Evolutionary conservation across 2,888 invertebrate species (phyloP).

Genomic region (Lasioglossum figueresi): DNA sequence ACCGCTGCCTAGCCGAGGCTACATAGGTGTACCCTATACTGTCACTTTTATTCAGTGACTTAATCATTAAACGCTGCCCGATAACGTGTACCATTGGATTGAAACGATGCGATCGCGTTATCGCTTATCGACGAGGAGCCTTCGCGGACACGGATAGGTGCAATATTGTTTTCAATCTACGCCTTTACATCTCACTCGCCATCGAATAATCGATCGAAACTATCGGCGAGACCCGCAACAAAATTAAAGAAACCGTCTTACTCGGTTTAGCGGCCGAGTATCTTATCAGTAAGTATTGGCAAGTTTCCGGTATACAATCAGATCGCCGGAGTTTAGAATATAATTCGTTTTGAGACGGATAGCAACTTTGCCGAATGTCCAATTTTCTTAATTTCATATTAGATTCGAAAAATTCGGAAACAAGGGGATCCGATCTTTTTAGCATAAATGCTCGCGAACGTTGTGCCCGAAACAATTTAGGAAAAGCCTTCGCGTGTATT

Average conservation of each 20-base stretch:
- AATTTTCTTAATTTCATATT: neutral
- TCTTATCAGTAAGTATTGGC: neutral
- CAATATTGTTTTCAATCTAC: conserved; percentile 49
- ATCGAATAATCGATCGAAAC: conserved; percentile 33
- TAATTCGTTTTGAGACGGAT: neutral
- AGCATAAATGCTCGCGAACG: too few relatives aligned
- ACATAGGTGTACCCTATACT: conserved; percentile 36
- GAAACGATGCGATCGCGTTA: conserved; percentile 64
- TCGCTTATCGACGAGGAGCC: conserved; percentile 61
- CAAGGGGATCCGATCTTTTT: neutral
- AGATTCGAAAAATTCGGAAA: neutral
- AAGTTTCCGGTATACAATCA: neutral
- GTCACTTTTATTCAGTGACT: conserved; percentile 44
- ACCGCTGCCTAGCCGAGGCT: conserved; percentile 45
- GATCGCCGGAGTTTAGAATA: neutral
- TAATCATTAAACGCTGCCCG: conserved; percentile 53
- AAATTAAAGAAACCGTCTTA: conserved; percentile 10
- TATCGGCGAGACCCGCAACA: neutral
- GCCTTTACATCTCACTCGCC: conserved; percentile 31
- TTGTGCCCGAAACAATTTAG: neutral
- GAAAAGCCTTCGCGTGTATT: neutral
- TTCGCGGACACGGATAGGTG: conserved; percentile 27
- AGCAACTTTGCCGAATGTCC: neutral
- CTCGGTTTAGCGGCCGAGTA: neutral
- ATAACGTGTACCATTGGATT: conserved; percentile 67